Evolutionary conservation across 2,888 invertebrate genomes (phyloP), one percentile per base, ranked within the genome.

Genomic region (Agapostemon virescens): DNA sequence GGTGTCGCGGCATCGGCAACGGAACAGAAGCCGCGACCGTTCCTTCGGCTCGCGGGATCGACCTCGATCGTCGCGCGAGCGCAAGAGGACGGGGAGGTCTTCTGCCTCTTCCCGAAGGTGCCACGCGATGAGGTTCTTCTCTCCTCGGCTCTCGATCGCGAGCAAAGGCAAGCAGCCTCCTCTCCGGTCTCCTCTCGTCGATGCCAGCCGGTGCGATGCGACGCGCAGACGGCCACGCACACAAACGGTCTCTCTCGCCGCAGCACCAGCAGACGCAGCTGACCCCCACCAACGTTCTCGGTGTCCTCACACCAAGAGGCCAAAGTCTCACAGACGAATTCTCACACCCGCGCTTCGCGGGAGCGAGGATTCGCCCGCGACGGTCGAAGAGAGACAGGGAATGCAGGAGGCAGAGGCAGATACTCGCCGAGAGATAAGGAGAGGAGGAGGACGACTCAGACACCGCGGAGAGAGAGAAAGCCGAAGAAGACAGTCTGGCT

Each of bases 321-420:
- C 75, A 77, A 79, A 84, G 84, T 83, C 81, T 83, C 86, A 79
- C 81, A 73, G 85, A 82, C 83, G 71, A 84, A 81, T 83, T 86
- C 86, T 86, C 84, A 77, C 86, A 86, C 83, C 86, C 86, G 86
- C 86, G 68, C 81, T 61, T 67, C 33, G 45, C 72, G 61, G 66
- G 79, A 30, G 20, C 26, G 66, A 80, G 69, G 52, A 68, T 75
- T 69, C 63, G 74, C 20, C 42, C 58, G 4, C 55, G 77, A 81
- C 63, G 58, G 69, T 74, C 81, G 70, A 45, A 40, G 4, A 26
- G 9, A 11, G 40, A 78, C 71, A 80, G 81, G 52, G 64, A 82
- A 49, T 3, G 80, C 68, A 64, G 76, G 69, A 79, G 71, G 61
- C 67, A 74, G 78, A 76, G 72, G n/a, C n/a, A 78, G 74, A 75